Conservation (phyloP, 2,888 invertebrate species). For the Dasysyrphus albostriatus region DNA sequence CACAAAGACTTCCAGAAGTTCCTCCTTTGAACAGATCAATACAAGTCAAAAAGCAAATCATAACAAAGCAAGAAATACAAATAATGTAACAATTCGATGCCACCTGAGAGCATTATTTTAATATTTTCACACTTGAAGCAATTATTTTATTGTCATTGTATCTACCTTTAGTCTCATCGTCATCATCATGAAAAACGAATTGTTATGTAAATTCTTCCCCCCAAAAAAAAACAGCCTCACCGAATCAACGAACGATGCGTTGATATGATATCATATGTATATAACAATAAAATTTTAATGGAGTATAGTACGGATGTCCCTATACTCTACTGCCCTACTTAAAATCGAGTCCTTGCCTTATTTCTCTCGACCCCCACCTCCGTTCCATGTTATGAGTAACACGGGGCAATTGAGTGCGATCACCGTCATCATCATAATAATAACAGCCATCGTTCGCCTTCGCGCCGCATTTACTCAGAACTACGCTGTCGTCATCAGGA, state of each 20-base stretch:
- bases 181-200: neutral
- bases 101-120: too few relatives aligned
- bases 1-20: too few relatives aligned
- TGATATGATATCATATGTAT: conserved; percentile 35
- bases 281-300: conserved; percentile 73
- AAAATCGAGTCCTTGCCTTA: neutral
- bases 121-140: too few relatives aligned
- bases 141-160: too few relatives aligned
- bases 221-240: neutral
- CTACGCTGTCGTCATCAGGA: conserved; percentile 59
- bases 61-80: too few relatives aligned
- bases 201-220: neutral
- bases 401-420: conserved; percentile 74
- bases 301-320: conserved; percentile 38
- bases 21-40: too few relatives aligned
- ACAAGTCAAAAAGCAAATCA: too few relatives aligned
- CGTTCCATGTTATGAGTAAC: conserved; percentile 30
- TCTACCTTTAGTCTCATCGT: too few relatives aligned
- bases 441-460: conserved; percentile 65
- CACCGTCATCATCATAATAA: conserved; percentile 66
- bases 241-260: conserved; percentile 54
- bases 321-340: conserved; percentile 8
- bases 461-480: conserved; percentile 43
- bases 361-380: neutral
- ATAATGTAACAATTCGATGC: too few relatives aligned